Conservation (phyloP, 2,113 vertebrate species). For the Motacilla tschutschensis region DNA sequence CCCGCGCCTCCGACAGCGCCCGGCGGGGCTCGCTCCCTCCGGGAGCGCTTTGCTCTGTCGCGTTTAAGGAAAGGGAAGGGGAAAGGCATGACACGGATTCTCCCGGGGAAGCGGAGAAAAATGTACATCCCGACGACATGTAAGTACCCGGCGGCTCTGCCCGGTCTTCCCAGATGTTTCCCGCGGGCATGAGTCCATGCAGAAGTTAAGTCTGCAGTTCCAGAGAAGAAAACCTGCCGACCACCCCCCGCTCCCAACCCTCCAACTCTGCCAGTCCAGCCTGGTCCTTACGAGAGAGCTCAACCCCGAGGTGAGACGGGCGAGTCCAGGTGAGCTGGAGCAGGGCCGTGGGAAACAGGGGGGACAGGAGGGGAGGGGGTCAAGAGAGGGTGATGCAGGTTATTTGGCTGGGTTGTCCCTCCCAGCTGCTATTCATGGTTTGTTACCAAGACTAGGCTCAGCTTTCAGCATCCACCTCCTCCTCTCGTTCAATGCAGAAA, state of each 20-base stretch:
- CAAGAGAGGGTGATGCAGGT: neutral
- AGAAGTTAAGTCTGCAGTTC: slow-evolving; percentile 52
- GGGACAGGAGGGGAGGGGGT: neutral
- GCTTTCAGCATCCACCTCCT: neutral
- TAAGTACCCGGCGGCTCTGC: slow-evolving; percentile 44
- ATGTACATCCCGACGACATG: slow-evolving; percentile 9
- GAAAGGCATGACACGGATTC: slow-evolving; percentile 8
- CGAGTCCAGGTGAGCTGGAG: neutral
- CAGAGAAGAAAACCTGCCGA: neutral
- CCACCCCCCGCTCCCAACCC: neutral
- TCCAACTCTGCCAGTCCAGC: neutral
- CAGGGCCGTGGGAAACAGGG: neutral
- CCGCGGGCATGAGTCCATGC: neutral
- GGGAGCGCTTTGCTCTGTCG: neutral
- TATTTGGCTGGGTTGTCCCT: neutral
- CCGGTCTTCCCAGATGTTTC: neutral
- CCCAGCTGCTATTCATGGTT: neutral
- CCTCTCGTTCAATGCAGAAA: neutral
- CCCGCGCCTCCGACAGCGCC: neutral
- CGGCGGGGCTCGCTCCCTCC: neutral
- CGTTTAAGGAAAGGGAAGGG: neutral
- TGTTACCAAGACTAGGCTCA: neutral
- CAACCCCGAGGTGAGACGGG: neutral
- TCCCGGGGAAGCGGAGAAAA: slow-evolving; percentile 25
- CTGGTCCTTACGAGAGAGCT: neutral